Base-by-base conservation (phyloP, 2,797 vertebrate genomes). In the Merluccius polli region DNA sequence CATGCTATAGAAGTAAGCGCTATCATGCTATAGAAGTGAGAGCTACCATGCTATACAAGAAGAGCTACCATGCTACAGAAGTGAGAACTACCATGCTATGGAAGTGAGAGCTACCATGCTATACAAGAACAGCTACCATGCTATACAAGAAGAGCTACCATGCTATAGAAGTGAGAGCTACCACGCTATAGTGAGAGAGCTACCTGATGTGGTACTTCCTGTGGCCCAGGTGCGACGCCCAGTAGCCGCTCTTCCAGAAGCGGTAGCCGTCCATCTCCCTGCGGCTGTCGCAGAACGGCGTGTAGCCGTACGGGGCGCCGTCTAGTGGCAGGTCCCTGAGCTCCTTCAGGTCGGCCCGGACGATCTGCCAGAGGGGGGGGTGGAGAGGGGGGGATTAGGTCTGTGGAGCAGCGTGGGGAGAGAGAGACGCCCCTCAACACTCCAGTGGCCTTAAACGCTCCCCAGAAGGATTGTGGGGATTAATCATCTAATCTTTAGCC, bases 181-280 rank as follows among this genome's bases (percentile, higher is more conserved):
- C 36, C 36, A 11, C 12, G 36, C 36, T 38, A 38, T 9, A 38
- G n/a, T n/a, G n/a, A n/a, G n/a, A n/a, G n/a, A n/a, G n/a, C n/a
- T n/a, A 98, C 98, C 98, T 99, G 75, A 99, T 98, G 32, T 99
- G 98, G 83, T 99, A 99, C 83, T 95, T 98, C 85, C 96, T 94
- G 83, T 93, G 94, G 69, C 92, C 93, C 36, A 99, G 94, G 88
- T 98, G 97, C 0, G 97, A 96, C 0, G 97, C 96, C 98, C 98
- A 99, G 79, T 99, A 98, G 0, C 97, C 98, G 0, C 93, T 95
- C 77, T 97, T 99, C 97, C 98, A 99, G 88, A 99, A 99, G 33
- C 97, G 97, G 83, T 98, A 98, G 0, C 97, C 97, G 4, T 99
- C 96, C 98, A 99, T 99, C 77, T 98, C 97, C 35, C 80, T 90